Evolutionary conservation across 2,797 vertebrate genomes (phyloP), one percentile per base, ranked within the genome.

Genomic region (Muraenolepis orangiensis): DNA sequence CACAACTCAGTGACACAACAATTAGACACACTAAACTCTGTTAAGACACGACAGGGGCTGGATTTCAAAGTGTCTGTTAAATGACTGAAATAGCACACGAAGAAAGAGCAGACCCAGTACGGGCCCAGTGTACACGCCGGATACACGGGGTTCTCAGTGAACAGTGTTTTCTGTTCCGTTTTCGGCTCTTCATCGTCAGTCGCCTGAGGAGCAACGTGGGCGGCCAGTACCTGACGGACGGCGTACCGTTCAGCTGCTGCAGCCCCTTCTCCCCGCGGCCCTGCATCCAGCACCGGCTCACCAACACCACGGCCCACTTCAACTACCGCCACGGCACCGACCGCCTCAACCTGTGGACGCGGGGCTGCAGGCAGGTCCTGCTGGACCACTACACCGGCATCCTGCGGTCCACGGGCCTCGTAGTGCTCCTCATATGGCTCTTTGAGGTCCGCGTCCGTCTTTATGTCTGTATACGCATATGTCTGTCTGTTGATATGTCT

Each of bases 161-260:
- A 2, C 61, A 61, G 57, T 0, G 23, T 26, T 28, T 30, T 66
- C n/a, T n/a, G n/a, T n/a, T 28, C 20, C 23, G 4, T 29, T 8
- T n/a, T n/a, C n/a, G n/a, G 14, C 6, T 23, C 69, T 10, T 18
- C n/a, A n/a, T n/a, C n/a, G 42, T 74, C 80, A 97, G 95, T 69
- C 95, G 92, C 0, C 82, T 96, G 3, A 92, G 93, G 74, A 96
- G 93, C 75, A 97, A 97, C 0, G 86, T 97, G 38, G 92, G 93
- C 0, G 94, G 95, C 0, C 93, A 91, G 84, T 97, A 93, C 85
- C 85, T 97, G 84, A 87, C 91, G 84, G 95, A 96, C 7, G 87
- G 92, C 0, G 95, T 96, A 0, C 96, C 96, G 34, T 97, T 97
- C 87, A 97, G 96, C 89, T 97, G 96, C 90, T 97, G 96, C 90